Base-by-base conservation (phyloP, 2,888 invertebrate species). In the Drosophila recens region DNA sequence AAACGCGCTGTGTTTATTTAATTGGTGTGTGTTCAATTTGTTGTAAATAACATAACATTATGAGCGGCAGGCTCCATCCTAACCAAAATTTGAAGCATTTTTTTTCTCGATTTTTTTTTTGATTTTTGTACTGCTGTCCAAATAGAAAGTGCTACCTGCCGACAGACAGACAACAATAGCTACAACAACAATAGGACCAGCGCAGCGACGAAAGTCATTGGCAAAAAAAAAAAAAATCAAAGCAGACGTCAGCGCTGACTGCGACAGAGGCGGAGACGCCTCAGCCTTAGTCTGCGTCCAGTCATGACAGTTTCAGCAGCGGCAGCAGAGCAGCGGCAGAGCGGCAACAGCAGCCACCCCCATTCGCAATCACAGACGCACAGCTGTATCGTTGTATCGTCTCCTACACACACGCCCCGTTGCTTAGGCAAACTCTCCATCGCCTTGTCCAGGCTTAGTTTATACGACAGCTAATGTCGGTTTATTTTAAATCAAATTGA, bases 1-100 rank as follows among this genome's bases (percentile, higher is more conserved):
- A 72, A 61, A 77, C 73, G 80, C 80, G 63, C 65, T 65, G 63
- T 75, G 65, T 68, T 72, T 72, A 63, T 80, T 77, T 67, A 72
- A 80, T 72, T 78, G 58, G 53, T 52, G 54, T 46, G 33, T 70
- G 59, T 54, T 42, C 13, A 59, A 72, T 61, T 71, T 72, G 64
- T 72, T 80, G 72, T 72, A 71, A 76, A 76, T 63, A 80, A 71
- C 58, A 52, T 58, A 59, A 58, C 46, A 65, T 38, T 48, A 53
- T 48, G 54, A 51, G 57, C 63, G 58, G 42, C 49, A 53, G 54
- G 33, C 59, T 30, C 30, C 27, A 27, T 33, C 10, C 53, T 30
- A 49, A 49, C 45, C 34, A 49, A 73, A 49, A 49, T 61, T n/a
- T 42, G 36, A 38, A 13, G 20, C 27, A 27, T 30, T 27, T 27